Conservation (phyloP, 2,797 vertebrate species). For the Urophycis tenuis region DNA sequence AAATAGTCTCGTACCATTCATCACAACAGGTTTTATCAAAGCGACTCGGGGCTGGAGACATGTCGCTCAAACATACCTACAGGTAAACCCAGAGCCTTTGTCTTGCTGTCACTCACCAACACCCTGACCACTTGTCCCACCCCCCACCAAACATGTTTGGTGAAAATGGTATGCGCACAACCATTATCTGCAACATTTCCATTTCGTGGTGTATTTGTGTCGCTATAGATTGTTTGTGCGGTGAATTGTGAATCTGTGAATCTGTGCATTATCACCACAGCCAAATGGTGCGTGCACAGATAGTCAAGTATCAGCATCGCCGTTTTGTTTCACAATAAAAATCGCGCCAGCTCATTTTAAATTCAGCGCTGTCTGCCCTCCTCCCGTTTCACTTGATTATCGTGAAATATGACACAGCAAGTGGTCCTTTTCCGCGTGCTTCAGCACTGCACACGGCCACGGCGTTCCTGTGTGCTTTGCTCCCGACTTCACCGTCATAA, state of each 20-base stretch:
- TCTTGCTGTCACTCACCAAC: too few relatives aligned
- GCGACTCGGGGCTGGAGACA: too few relatives aligned
- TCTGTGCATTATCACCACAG: not conserved
- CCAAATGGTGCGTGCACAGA: not conserved
- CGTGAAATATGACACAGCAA: not conserved
- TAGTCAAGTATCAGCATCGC: not conserved
- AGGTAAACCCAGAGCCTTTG: too few relatives aligned
- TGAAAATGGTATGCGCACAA: too few relatives aligned
- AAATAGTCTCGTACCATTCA: too few relatives aligned
- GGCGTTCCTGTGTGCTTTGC: not conserved
- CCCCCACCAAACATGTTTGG: too few relatives aligned
- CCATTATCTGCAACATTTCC: too few relatives aligned
- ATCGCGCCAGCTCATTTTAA: not conserved
- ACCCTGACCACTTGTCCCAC: too few relatives aligned
- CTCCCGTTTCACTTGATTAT: not conserved
- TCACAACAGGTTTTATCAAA: too few relatives aligned
- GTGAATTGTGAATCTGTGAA: not conserved
- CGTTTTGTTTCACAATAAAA: not conserved
- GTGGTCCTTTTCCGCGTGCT: too few relatives aligned
- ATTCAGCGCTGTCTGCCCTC: not conserved
- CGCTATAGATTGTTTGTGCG: not conserved
- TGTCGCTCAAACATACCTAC: too few relatives aligned
- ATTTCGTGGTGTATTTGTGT: conserved; percentile 10
- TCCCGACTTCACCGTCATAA: too few relatives aligned
- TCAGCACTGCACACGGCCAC: not conserved